Evolutionary conservation across 2,888 invertebrate species (phyloP).

Genomic region (Gortyna flavago): DNA sequence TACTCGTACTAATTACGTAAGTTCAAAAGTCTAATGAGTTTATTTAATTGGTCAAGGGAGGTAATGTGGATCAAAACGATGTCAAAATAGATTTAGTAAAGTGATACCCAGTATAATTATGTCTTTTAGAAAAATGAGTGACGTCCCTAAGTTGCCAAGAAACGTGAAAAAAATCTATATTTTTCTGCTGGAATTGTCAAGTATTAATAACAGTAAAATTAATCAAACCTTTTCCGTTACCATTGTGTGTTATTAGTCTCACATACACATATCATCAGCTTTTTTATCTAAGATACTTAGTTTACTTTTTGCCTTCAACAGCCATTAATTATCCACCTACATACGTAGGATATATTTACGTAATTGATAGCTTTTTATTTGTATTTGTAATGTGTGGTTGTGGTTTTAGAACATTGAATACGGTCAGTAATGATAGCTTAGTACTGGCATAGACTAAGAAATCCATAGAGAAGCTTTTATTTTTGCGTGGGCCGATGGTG

Average conservation of each 20-base stretch:
- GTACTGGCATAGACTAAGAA: constrained; percentile 18
- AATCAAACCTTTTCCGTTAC: background rate
- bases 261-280: constrained; percentile 1
- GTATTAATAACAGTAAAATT: constrained; percentile 21
- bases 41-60: background rate
- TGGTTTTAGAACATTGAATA: constrained; percentile 49
- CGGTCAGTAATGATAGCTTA: constrained; percentile 55
- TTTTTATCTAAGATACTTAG: background rate
- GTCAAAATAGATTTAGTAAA: background rate
- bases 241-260: background rate
- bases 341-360: constrained; percentile 43
- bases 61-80: background rate
- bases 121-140: background rate
- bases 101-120: background rate
- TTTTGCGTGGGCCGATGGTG: no score
- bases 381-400: constrained; percentile 48
- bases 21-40: background rate
- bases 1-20: background rate
- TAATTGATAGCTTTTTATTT: constrained; percentile 56
- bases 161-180: background rate
- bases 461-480: background rate
- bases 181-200: background rate
- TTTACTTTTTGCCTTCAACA: constrained; percentile 6
- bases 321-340: constrained; percentile 53
- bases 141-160: background rate